Evolutionary conservation across 2,888 invertebrate species (phyloP).

Genomic region (Deroplatys truncata): DNA sequence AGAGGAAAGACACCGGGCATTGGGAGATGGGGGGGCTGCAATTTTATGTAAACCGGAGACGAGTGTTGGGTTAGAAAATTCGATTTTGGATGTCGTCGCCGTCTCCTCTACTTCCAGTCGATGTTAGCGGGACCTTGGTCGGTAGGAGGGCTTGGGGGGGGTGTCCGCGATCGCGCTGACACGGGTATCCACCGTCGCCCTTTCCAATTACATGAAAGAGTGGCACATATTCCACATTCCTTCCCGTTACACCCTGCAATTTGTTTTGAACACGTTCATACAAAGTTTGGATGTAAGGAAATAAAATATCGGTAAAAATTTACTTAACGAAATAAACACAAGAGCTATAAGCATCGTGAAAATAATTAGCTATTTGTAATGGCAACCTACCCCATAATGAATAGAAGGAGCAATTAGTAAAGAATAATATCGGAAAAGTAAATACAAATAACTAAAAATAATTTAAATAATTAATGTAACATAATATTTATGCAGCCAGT

Average conservation of each 20-base stretch:
- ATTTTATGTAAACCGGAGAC: slow-evolving; percentile 27
- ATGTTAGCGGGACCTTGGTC: background rate
- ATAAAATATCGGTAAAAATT: too few species aligned
- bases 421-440: too few species aligned
- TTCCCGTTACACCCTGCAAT: background rate
- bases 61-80: slow-evolving; percentile 28
- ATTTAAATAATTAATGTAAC: too few species aligned
- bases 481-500: too few species aligned
- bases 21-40: slow-evolving; percentile 10
- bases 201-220: background rate
- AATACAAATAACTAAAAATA: too few species aligned
- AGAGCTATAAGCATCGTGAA: too few species aligned
- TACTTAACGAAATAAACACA: too few species aligned
- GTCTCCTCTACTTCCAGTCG: background rate
- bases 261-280: too few species aligned
- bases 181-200: background rate
- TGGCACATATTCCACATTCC: background rate
- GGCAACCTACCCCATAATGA: too few species aligned
- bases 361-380: too few species aligned
- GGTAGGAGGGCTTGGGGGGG: background rate
- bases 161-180: background rate
- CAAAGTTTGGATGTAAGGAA: too few species aligned
- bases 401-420: too few species aligned
- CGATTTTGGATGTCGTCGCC: slow-evolving; percentile 26
- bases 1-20: background rate